Conservation (phyloP, 2,888 invertebrate species). For the Andrena minutula region DNA sequence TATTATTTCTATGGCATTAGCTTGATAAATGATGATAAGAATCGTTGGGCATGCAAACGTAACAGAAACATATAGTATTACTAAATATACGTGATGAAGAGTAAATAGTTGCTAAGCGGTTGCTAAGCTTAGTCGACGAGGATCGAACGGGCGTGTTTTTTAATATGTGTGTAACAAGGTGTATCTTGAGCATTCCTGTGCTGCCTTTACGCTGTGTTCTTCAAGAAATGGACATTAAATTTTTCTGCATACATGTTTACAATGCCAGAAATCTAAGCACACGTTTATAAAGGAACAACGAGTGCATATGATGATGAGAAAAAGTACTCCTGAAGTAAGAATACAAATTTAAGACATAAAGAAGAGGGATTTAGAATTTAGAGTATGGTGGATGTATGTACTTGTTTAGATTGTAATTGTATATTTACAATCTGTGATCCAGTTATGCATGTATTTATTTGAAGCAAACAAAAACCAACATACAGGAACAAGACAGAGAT, state of each 20-base stretch:
- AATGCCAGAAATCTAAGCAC: constrained; percentile 16
- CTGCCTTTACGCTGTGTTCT: constrained; percentile 77
- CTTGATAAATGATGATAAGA: constrained; percentile 13
- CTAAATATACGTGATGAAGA: constrained; percentile 27
- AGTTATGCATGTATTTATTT: constrained; percentile 48
- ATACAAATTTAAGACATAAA: constrained; percentile 41
- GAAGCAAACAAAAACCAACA: constrained; percentile 35
- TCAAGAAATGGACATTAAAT: constrained; percentile 44
- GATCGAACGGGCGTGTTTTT: constrained; percentile 47
- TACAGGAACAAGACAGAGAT: constrained; percentile 16
- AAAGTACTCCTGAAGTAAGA: constrained; percentile 21
- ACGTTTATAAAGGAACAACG: constrained; percentile 5
- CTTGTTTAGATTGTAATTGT: constrained; percentile 61
- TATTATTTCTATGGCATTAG: constrained; percentile 27
- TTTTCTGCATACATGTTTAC: constrained; percentile 42
- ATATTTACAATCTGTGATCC: constrained; percentile 57
- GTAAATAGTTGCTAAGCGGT: background rate
- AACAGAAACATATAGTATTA: constrained; percentile 1
- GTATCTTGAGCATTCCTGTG: constrained; percentile 80
- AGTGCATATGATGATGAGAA: background rate
- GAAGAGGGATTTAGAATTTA: constrained; percentile 8
- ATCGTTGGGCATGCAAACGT: constrained; percentile 13
- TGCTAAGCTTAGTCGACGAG: constrained; percentile 27
- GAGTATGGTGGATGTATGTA: constrained; percentile 34
- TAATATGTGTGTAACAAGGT: constrained; percentile 17